Base-by-base conservation (phyloP, 2,888 invertebrate genomes). In the Neoitamus cyanurus region DNA sequence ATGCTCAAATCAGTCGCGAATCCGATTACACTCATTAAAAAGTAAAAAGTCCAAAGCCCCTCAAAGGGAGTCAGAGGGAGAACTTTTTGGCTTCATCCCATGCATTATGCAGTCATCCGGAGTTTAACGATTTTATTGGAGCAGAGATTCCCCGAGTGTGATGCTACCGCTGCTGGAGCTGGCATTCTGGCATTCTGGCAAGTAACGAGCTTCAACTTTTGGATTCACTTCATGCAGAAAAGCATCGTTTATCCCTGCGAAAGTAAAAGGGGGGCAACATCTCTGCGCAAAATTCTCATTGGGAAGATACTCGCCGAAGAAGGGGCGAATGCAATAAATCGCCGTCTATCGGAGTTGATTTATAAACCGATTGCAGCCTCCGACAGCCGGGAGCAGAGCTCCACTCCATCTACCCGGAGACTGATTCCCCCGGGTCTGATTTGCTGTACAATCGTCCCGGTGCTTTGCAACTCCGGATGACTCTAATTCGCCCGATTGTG, bases 271-370 rank as follows among this genome's bases (percentile, higher is more conserved):
- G 31, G 30, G 15, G n/a, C n/a, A 13, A 31, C 30, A 31, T 31
- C 70, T 70, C 31, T 3, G 70, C 31, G n/a, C 31, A 70, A 70
- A 70, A 70, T 70, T 31, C 31, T 70, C 31, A 70, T 70, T 31
- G n/a, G 30, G 25, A 58, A 58, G 58, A 58, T 25, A 20, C 5
- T 15, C n/a, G 42, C 42, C 6, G 48, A 69, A 69, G 69, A 13
- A 1, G 69, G 11, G 69, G 11, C 31, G 31, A 69, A 69, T 30
- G 70, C 70, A 70, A 70, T 70, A 70, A 70, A 70, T 70, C 31
- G 70, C 70, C 31, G 70, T 70, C 70, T 70, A 70, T 70, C 70
- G 70, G 13, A 70, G 70, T 70, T 70, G 70, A 70, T 70, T 70
- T 70, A 70, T 70, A 31, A 70, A 70, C 70, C 70, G 70, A 70